Conservation (phyloP, 2,888 invertebrate species). For the Acheta domesticus region DNA sequence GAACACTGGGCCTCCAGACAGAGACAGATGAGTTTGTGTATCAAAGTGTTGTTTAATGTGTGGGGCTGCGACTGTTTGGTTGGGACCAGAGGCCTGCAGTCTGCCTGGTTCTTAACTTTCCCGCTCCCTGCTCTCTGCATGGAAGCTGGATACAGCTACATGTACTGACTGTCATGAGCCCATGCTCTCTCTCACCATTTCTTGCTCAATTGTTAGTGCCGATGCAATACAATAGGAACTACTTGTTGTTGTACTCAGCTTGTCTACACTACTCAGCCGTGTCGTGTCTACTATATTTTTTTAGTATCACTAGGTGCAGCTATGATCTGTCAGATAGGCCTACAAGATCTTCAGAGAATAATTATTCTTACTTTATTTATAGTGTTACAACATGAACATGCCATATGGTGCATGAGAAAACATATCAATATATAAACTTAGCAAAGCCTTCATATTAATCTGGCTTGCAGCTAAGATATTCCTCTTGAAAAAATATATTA, state of each 20-base stretch:
- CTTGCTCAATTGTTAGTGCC: conserved; percentile 39
- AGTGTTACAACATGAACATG: conserved; percentile 20
- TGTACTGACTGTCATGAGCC: conserved; percentile 12
- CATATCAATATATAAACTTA: conserved; percentile 25
- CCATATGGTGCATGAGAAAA: conserved; percentile 18
- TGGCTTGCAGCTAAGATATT: conserved; percentile 23
- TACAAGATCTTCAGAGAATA: conserved; percentile 31
- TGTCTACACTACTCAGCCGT: conserved; percentile 24
- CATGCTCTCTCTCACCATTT: conserved; percentile 32
- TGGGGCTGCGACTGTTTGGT: neutral
- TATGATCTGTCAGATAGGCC: conserved; percentile 19
- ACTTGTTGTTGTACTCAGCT: conserved; percentile 21
- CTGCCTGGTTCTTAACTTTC: conserved; percentile 10
- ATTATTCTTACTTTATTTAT: conserved; percentile 12
- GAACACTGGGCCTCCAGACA: neutral
- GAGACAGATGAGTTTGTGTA: conserved; percentile 1
- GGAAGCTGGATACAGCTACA: conserved; percentile 3
- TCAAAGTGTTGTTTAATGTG: conserved; percentile 18
- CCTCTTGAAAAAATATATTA: conserved; percentile 34
- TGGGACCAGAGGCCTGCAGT: conserved; percentile 18
- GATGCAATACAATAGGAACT: conserved; percentile 29
- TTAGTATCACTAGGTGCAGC: conserved; percentile 19
- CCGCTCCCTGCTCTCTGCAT: neutral
- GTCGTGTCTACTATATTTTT: conserved; percentile 27
- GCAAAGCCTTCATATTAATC: conserved; percentile 24